phyloP scores from a whole-genome alignment of 2,797 vertebrate genomes.

The Dendrocincla fuliginosa region DNA sequence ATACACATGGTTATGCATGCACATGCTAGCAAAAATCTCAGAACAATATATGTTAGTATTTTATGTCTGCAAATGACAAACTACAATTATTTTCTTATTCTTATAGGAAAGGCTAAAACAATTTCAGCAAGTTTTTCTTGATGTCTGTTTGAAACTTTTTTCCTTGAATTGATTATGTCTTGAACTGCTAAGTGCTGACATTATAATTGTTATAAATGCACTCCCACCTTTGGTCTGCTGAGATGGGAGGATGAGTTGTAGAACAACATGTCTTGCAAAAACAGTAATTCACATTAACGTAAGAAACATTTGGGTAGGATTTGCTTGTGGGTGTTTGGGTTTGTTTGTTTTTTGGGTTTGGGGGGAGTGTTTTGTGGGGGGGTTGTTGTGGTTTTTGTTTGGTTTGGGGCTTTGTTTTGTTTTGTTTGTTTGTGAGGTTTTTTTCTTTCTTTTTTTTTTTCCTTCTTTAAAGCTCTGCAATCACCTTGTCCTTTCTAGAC shows the following conservation, averaged over 20 bases:
- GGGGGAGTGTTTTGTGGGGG: no score
- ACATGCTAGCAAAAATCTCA: background rate
- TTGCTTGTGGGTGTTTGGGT: background rate
- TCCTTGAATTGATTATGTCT: background rate
- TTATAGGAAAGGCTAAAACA: background rate
- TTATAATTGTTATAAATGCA: background rate
- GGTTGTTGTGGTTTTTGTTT: no score
- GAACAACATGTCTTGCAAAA: background rate
- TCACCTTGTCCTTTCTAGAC: background rate
- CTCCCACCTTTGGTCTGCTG: background rate
- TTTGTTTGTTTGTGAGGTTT: no score
- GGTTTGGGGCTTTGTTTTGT: no score
- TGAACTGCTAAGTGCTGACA: background rate
- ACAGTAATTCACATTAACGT: background rate
- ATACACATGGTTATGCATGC: rapidly evolving
- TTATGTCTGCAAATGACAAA: background rate
- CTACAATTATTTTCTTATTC: background rate
- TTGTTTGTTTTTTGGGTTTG: no score
- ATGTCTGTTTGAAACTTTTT: background rate
- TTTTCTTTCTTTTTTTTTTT: no score
- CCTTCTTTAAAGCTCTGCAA: background rate
- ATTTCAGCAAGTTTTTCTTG: background rate
- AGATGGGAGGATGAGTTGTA: background rate
- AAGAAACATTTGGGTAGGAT: background rate
- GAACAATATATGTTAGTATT: background rate